These are phyloP conservation scores for Epinephelus cyanopodus DNA, from an alignment of 2,113 vertebrate species.

Conservation along the genomic window DNA sequence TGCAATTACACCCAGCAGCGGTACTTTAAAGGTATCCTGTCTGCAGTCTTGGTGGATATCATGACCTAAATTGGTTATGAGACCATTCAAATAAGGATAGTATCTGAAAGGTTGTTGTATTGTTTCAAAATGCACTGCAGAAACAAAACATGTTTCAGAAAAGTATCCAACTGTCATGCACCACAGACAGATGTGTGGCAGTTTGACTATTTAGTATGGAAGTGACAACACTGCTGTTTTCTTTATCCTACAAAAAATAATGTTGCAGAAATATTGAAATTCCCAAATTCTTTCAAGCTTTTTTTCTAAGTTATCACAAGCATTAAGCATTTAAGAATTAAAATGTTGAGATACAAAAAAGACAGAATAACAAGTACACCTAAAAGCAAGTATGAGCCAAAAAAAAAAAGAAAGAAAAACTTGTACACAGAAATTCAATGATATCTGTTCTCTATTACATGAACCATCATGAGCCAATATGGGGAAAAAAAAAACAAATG, in stretches of 20 bases:
- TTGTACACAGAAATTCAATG: slow-evolving; percentile 98
- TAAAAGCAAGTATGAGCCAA: slow-evolving; percentile 75
- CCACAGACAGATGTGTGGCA: background rate
- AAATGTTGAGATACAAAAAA: slow-evolving; percentile 75
- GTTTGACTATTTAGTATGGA: background rate
- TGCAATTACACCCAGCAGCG: background rate
- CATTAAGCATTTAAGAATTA: slow-evolving; percentile 51
- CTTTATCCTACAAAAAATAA: background rate
- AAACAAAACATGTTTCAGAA: background rate
- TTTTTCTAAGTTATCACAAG: slow-evolving; percentile 34
- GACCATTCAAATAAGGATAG: background rate
- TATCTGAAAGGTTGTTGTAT: background rate
- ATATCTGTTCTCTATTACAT: slow-evolving; percentile 97
- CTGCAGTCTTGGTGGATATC: background rate
- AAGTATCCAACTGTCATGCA: background rate
- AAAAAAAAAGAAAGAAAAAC: slow-evolving; percentile 65
- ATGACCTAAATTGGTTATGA: background rate
- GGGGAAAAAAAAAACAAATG: slow-evolving; percentile 66
- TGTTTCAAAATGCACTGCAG: background rate
- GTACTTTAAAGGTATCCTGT: background rate
- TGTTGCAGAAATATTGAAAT: slow-evolving; percentile 47
- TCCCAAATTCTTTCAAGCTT: slow-evolving; percentile 81
- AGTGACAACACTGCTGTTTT: background rate
- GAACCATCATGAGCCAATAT: slow-evolving; percentile 86
- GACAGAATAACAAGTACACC: slow-evolving; percentile 80